Percentiles rank a stretch among this genome's conserved stretches.
Conservation (phyloP, 2,888 invertebrate genomes). For the Ophion slaviceki region DNA sequence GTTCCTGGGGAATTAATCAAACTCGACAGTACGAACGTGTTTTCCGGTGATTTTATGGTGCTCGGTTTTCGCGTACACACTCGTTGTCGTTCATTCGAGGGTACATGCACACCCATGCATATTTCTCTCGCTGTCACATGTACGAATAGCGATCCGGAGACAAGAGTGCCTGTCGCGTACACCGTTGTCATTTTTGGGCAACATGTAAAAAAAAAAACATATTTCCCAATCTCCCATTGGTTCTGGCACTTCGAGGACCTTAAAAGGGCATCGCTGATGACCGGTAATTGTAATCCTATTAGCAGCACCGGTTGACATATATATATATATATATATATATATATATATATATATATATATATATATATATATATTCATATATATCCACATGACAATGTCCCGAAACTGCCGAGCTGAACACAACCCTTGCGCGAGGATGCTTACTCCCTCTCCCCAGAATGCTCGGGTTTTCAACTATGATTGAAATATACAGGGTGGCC, state of each 20-base stretch:
- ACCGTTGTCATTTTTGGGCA: not conserved
- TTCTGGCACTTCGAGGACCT: not conserved
- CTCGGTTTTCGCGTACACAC: conserved; percentile 39
- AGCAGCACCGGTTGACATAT: not conserved
- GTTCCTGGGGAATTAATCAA: conserved; percentile 78
- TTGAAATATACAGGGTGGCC: not conserved
- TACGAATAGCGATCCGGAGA: not conserved
- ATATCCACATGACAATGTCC: not conserved
- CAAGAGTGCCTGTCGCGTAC: not conserved
- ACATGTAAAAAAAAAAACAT: not conserved
- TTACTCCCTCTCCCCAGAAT: conserved; percentile 19
- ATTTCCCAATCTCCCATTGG: not conserved
- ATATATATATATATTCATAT: not conserved
- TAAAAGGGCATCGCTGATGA: not conserved
- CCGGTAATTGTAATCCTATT: not conserved
- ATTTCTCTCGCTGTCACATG: not conserved
- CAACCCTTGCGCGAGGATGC: conserved; percentile 29
- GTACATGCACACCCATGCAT: not conserved
- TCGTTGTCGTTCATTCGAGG: not conserved
- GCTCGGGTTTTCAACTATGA: conserved; percentile 28
- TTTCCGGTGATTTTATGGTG: conserved; percentile 71
- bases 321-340: not conserved
- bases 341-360: not conserved
- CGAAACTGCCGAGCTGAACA: not conserved
- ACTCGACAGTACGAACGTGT: conserved; percentile 69